Evolutionary conservation across 2,888 invertebrate species (phyloP), one percentile per base, ranked within the genome.

Genomic region (Parnassius apollo): DNA sequence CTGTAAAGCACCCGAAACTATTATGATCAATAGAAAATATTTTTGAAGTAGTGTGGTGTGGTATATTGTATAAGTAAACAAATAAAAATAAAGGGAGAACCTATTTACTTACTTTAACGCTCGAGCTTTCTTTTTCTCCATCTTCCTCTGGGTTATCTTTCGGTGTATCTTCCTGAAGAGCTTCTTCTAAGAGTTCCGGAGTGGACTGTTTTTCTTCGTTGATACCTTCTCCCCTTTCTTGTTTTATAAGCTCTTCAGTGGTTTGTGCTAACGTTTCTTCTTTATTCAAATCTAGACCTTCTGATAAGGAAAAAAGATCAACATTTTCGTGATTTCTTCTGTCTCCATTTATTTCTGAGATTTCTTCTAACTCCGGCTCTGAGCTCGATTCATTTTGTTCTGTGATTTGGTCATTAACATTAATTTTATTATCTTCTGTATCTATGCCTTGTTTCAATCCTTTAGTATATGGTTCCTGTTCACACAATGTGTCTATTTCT

Each of bases 161-260:
- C 10, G 69, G 65, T 13, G 73, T 73, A 62, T 76, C 74, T 59
- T 85, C 86, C 66, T 80, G 81, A 25, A 87, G 73, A 42, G 89
- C 88, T 68, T 90, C 89, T 67, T 85, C 87, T 59, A 90, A 67
- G 62, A 88, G 81, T 65, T 87, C 86, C 25, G 82, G 81, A 9
- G 88, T 87, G 10, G 82, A 75, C 63, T 78, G 76, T 61, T 81
- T 81, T 25, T 76, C 76, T 61, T 81, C 71, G 54, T 76, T 72
- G 59, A 78, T 75, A 69, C 13, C 68, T 67, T 67, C 79, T 74
- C 62, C 70, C 65, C 66, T 76, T 57, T 76, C 77, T 67, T 86
- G 77, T 62, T 75, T 75, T 13, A 90, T 73, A 66, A 88, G 85
- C n/a, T 85, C 82, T 53, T 82, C 81, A 9, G 80, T 77, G 8